Evolutionary conservation across 2,797 vertebrate genomes (phyloP), one percentile per base, ranked within the genome.

Genomic region (Craterocephalus amniculus): DNA sequence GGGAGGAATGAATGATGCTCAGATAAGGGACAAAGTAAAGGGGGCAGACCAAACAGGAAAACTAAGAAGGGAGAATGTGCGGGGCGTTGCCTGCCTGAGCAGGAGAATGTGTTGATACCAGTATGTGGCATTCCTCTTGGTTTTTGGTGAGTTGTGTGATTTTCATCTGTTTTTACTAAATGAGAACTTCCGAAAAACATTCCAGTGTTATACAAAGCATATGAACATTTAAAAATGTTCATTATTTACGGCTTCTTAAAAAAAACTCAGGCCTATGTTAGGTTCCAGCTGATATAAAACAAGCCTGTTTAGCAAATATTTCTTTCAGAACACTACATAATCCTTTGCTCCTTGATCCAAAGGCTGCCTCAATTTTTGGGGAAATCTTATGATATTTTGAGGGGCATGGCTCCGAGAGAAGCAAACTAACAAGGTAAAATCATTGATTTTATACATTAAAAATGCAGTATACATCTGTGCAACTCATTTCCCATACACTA

Each of bases 11-110:
- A 94, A 91, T 87, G 93, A 94, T 93, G 84, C 86, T 89, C 81
- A 90, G 94, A 95, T 94, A 94, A 94, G 92, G 83, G 84, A 86
- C 85, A 91, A 90, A 93, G 89, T 85, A 91, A 91, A 90, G 91
- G 90, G 87, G 91, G 91, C 91, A 94, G 94, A 94, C 94, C 93
- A 95, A 94, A 95, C 94, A 95, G 93, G 94, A 94, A 94, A 92
- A 91, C 87, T 81, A 91, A 75, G 83, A 87, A 65, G 84, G 83
- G 80, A 87, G 80, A 91, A 90, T 87, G 83, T 84, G 83, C 48
- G 71, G 85, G 91, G 93, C 74, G 91, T 92, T 69, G 88, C 83
- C 89, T 78, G 81, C 68, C 84, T 58, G 66, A 75, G 86, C 85
- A 84, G 78, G 80, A 89, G 86, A 79, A 86, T 70, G 64, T 90